A percentile compares a stretch with the other conserved stretches of the same genome.
These are phyloP conservation scores for Muraenolepis orangiensis DNA, from an alignment of 2,797 vertebrate genomes.

Conservation along the genomic window DNA sequence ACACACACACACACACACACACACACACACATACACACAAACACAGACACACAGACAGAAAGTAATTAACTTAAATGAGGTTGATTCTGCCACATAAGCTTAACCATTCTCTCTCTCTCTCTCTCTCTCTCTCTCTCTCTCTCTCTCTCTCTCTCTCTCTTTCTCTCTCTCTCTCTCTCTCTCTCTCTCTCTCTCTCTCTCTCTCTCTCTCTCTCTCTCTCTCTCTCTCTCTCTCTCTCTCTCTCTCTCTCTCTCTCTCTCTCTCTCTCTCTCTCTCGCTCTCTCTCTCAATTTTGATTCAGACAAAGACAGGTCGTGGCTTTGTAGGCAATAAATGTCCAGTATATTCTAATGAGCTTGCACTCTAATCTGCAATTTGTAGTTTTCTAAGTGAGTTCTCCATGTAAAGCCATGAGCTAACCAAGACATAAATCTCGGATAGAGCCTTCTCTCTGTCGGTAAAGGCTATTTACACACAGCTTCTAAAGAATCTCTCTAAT, in stretches of 20 bases:
- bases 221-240: background rate
- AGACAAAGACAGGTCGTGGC: background rate
- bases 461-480: slow-evolving; percentile 38
- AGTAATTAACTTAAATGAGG: background rate
- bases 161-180: background rate
- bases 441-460: slow-evolving; percentile 15
- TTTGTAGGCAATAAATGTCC: background rate
- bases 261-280: background rate
- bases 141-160: too few relatives aligned
- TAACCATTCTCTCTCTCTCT: slow-evolving; percentile 13
- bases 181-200: background rate
- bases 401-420: slow-evolving; percentile 15
- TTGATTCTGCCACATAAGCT: background rate
- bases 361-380: slow-evolving; percentile 16
- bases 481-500: slow-evolving; percentile 58
- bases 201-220: background rate
- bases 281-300: background rate
- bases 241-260: background rate
- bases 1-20: background rate
- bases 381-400: slow-evolving; percentile 22
- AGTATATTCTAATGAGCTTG: background rate
- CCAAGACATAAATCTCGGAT: slow-evolving; percentile 1
- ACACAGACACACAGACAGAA: slow-evolving; percentile 1
- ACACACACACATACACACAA: background rate
- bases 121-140: too few relatives aligned